Evolutionary conservation across 2,113 vertebrate species (phyloP), one percentile per base, ranked within the genome.

Genomic region (Carassius gibelio): DNA sequence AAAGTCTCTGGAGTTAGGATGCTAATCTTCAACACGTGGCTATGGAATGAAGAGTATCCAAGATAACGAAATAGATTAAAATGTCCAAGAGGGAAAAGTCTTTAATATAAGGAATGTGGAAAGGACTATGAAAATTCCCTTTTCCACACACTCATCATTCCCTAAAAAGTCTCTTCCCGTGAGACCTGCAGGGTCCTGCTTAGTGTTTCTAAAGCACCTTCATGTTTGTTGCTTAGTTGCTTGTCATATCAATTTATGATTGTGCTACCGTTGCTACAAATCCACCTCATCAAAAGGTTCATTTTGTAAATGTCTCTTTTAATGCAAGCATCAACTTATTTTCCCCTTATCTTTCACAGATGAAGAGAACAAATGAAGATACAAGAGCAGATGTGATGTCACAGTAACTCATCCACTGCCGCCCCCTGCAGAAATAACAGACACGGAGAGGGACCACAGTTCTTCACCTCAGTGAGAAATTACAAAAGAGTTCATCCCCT

Each of bases 381-480:
- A 87, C 87, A 90, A 83, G 87, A 87, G 72, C 68, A 84, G 88
- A 91, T 78, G 15, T 82, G 68, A 87, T 82, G 83, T 76, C 10
- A 48, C 50, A 5, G 26, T 68, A 86, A 89, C 75, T 19, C 48
- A 68, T 84, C 89, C 80, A 61, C 45, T 38, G 74, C 85, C 85
- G 84, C 82, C 87, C 71, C 82, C 86, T 68, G 5, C 64, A 68
- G 34, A 86, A 76, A 76, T 69, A 45, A 26, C 36, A 68, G 61
- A 30, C 79, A 30, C 59, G 82, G 52, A 62, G 78, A 76, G 38
- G 50, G 61, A 64, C 52, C 13, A 21, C 77, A 72, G 50, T 62
- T n/a, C 42, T 48, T 55, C 23, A 45, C 42, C 14, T 68, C 52
- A 64, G 23, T 10, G 50, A 76, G 61, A 77, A 71, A 82, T 61